Percentiles rank a stretch among this genome's conserved stretches.
These are phyloP conservation scores for Amia ocellicauda DNA, from an alignment of 2,113 vertebrate species.

Conservation along the genomic window DNA sequence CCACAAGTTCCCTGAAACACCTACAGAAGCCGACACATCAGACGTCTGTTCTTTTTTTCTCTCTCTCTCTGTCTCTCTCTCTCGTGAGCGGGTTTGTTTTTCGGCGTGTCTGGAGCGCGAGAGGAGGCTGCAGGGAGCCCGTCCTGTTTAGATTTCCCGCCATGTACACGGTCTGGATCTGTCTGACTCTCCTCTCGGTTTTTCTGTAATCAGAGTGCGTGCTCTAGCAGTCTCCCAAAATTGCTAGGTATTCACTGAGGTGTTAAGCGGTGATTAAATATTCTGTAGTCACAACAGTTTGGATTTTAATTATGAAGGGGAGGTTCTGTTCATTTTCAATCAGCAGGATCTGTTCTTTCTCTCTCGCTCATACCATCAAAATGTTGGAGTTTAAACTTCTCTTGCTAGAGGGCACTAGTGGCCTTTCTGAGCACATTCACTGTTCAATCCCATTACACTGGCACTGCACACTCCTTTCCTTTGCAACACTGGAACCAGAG, in stretches of 20 bases:
- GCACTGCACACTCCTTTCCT: background rate
- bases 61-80: too few species aligned
- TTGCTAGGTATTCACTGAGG: background rate
- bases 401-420: background rate
- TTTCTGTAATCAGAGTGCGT: background rate
- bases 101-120: too few species aligned
- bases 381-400: background rate
- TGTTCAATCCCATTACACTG: too few species aligned
- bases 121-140: too few species aligned
- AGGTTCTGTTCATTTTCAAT: background rate
- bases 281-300: background rate
- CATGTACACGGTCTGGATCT: too few species aligned
- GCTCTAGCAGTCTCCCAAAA: background rate
- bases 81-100: too few species aligned
- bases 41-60: too few species aligned
- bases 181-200: too few species aligned
- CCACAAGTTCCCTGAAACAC: too few species aligned
- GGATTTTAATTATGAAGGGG: background rate
- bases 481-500: too few species aligned
- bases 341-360: background rate
- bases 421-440: background rate
- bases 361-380: background rate
- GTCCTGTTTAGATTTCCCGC: too few species aligned
- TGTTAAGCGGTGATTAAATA: background rate
- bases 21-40: too few species aligned